These are phyloP conservation scores for Microcebus murinus DNA, from an alignment of 2,113 vertebrate genomes.

Conservation along the genomic window DNA sequence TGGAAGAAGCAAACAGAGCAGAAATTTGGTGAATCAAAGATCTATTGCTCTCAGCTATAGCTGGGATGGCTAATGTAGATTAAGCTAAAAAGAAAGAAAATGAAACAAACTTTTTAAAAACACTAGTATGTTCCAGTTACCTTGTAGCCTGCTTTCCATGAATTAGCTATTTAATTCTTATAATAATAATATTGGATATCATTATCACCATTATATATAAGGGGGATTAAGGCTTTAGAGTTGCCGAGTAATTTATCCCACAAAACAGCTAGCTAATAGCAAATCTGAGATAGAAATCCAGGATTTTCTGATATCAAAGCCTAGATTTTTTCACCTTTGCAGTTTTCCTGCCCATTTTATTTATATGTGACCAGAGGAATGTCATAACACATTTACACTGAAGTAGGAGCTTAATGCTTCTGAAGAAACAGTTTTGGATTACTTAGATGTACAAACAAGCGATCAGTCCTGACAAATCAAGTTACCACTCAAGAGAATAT, in stretches of 20 bases:
- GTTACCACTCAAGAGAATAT: not conserved
- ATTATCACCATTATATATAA: not conserved
- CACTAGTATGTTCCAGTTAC: not conserved
- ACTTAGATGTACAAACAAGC: not conserved
- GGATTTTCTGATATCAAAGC: not conserved
- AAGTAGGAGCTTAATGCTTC: not conserved
- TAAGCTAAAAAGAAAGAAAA: not conserved
- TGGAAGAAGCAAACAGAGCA: not conserved
- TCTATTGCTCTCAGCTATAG: not conserved
- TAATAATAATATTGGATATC: not conserved
- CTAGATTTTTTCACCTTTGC: not conserved
- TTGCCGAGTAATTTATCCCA: not conserved
- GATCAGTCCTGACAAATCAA: not conserved
- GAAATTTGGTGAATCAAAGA: slow-evolving; percentile 16
- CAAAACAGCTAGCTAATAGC: not conserved
- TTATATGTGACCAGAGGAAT: not conserved
- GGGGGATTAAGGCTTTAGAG: not conserved
- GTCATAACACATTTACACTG: not conserved
- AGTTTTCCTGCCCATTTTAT: slow-evolving; percentile 6
- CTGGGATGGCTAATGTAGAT: not conserved
- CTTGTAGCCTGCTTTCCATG: not conserved
- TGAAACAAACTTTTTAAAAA: not conserved
- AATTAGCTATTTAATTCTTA: not conserved
- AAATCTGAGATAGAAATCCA: slow-evolving; percentile 28
- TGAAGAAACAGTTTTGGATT: not conserved